Evolutionary conservation across 1,140 invertebrate genomes (phyloP), one percentile per base, ranked within the genome.

Genomic region (Phymorhynchus buccinoides): DNA sequence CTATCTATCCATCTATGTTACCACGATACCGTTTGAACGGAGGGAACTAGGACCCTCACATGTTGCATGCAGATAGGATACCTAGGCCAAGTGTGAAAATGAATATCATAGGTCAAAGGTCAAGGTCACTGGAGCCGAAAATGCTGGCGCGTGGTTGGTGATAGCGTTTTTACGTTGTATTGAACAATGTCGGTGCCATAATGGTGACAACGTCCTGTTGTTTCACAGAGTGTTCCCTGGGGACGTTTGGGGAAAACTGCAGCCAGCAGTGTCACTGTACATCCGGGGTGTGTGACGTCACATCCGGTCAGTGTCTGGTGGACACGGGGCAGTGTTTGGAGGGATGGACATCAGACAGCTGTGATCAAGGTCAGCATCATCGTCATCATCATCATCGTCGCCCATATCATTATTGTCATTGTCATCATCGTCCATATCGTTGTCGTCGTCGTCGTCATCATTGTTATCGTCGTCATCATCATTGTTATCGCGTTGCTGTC

Each of bases 211-310:
- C n/a, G n/a, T n/a, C n/a, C n/a, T n/a, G n/a, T n/a, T n/a, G 56
- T 22, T 4, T 37, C 22, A 4, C 71, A 75, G 73, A 75, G 18
- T 75, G 73, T 75, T 39, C 73, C 37, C 39, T 41, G 37, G 73
- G 73, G 6, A 75, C 73, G 7, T 75, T 75, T 27, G 73, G 73
- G 2, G 73, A 75, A 6, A 75, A 75, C 73, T 75, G 73, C 73
- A 75, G 73, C 37, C 73, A 41, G 14, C 73, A 75, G 73, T 75
- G 73, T 22, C 73, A 75, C 35, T 75, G 73, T 22, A 37, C 16
- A 16, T 41, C 73, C 12, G 73, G 73, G 4, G 14, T 16, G 18
- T 75, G 73, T 75, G 37, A 75, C 73, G 73, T 75, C 37, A 41
- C 7, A 1, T 41, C 73, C 1, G 73, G 73, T 2, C 22, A 41